Conservation (phyloP, 37 sponge, comb jelly and placozoan genomes). For the Eunapius fragilis region DNA sequence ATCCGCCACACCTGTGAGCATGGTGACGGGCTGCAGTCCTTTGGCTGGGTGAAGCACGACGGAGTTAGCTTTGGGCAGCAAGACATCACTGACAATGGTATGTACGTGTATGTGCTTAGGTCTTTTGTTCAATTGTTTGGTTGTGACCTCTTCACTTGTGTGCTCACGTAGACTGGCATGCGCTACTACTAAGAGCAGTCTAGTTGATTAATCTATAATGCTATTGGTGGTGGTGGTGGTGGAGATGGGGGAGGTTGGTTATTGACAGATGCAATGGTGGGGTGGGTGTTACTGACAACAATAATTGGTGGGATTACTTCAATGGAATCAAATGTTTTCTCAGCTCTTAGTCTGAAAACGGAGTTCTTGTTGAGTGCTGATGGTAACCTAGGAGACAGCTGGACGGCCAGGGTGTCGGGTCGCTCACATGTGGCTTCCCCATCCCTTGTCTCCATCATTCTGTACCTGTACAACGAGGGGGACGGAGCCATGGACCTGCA, state of each 20-base stretch:
- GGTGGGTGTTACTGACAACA: no score
- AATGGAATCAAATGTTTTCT: background rate
- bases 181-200: no score
- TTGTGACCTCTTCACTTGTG: no score
- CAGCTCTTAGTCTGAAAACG: constrained; percentile 28
- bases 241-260: no score
- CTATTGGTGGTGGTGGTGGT: no score
- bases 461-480: constrained; percentile 69
- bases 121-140: no score
- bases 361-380: constrained; percentile 28
- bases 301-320: no score
- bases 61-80: constrained; percentile 76
- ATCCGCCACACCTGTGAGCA: constrained; percentile 84
- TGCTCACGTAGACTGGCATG: no score
- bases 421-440: constrained; percentile 1
- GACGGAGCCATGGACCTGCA: constrained; percentile 48
- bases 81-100: constrained; percentile 70
- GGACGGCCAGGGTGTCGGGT: constrained; percentile 50
- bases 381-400: constrained; percentile 41
- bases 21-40: constrained; percentile 47
- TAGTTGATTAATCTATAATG: no score
- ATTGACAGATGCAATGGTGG: no score
- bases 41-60: constrained; percentile 81
- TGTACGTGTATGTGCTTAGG: background rate
- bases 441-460: constrained; percentile 33